A percentile compares a stretch with the other conserved stretches of the same genome.
These are phyloP conservation scores for Oscheius sp. DNA, from an alignment of 2,888 invertebrate species.

Conservation along the genomic window DNA sequence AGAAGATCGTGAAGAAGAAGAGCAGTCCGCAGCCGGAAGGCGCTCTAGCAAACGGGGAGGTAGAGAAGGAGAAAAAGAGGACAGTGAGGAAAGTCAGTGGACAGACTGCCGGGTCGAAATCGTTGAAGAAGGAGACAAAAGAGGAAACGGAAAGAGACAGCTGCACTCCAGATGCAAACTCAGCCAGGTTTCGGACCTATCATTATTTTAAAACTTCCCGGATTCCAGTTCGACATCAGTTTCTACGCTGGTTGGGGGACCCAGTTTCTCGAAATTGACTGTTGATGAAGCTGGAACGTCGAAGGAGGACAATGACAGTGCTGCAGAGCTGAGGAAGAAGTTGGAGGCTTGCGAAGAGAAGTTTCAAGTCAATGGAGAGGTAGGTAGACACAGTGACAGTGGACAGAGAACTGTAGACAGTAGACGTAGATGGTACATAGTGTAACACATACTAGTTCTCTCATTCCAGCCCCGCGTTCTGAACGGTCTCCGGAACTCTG, in stretches of 20 bases:
- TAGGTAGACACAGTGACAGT: too few relatives aligned
- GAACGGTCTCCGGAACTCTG: constrained; percentile 41
- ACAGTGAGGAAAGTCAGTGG: constrained; percentile 16
- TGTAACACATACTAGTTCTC: not conserved
- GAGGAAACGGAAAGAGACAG: constrained; percentile 9
- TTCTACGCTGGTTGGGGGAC: constrained; percentile 18
- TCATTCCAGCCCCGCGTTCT: not conserved
- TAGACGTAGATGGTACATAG: not conserved
- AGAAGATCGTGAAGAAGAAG: constrained; percentile 60
- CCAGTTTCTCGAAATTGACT: constrained; percentile 15
- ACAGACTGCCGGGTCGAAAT: not conserved
- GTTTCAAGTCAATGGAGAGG: constrained; percentile 53
- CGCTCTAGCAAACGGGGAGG: not conserved
- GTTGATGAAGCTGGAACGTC: constrained; percentile 9
- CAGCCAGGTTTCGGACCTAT: constrained; percentile 2
- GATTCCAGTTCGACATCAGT: constrained; percentile 17
- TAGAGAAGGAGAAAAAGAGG: constrained; percentile 25
- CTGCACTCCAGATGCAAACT: constrained; percentile 6
- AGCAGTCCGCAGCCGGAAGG: constrained; percentile 34
- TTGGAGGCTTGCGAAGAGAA: constrained; percentile 46
- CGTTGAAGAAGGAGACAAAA: constrained; percentile 5
- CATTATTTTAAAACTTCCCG: too few relatives aligned
- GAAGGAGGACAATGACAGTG: constrained; percentile 38
- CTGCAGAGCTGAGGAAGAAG: constrained; percentile 50
- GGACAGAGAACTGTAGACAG: too few relatives aligned